phyloP scores from a whole-genome alignment of 2,888 invertebrate species.

The Xanthostigma xanthostigma region DNA sequence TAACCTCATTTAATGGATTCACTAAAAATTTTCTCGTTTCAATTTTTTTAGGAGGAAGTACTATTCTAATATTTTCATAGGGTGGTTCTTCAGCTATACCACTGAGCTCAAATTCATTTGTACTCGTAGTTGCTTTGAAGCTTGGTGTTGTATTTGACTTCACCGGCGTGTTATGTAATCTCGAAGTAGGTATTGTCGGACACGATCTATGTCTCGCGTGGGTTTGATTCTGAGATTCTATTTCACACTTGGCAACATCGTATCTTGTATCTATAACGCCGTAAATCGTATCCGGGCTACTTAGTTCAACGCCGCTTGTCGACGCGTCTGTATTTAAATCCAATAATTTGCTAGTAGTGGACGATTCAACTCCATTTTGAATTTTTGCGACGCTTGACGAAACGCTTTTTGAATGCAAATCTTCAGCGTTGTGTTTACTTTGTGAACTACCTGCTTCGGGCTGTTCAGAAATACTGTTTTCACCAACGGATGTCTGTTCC shows the following conservation, averaged over 20 bases:
- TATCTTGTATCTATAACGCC: slow-evolving; percentile 53
- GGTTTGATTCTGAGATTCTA: slow-evolving; percentile 19
- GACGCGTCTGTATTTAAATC: not conserved
- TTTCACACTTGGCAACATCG: slow-evolving; percentile 26
- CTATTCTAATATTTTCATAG: slow-evolving; percentile 22
- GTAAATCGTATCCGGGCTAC: slow-evolving; percentile 57
- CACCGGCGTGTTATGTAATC: slow-evolving; percentile 28
- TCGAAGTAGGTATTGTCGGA: slow-evolving; percentile 1
- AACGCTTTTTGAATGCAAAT: slow-evolving; percentile 3
- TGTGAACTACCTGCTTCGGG: slow-evolving; percentile 8
- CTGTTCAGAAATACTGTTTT: slow-evolving; percentile 11
- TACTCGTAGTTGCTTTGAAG: slow-evolving; percentile 25
- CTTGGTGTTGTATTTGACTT: slow-evolving; percentile 44
- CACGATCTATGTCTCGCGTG: slow-evolving; percentile 2
- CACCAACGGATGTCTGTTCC: slow-evolving; percentile 10
- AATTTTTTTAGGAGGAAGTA: slow-evolving; percentile 19
- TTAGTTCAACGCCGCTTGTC: slow-evolving; percentile 27
- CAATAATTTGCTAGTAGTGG: slow-evolving; percentile 7
- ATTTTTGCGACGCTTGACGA: not conserved
- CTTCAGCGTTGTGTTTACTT: slow-evolving; percentile 9
- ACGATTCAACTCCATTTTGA: not conserved
- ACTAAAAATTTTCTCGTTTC: slow-evolving; percentile 5
- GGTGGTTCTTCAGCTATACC: slow-evolving; percentile 13
- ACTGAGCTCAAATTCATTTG: slow-evolving; percentile 13
- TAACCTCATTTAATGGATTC: slow-evolving; percentile 25